Percentiles rank a stretch among this genome's conserved stretches.
phyloP scores from a whole-genome alignment of 2,113 vertebrate genomes.

The Theropithecus gelada region DNA sequence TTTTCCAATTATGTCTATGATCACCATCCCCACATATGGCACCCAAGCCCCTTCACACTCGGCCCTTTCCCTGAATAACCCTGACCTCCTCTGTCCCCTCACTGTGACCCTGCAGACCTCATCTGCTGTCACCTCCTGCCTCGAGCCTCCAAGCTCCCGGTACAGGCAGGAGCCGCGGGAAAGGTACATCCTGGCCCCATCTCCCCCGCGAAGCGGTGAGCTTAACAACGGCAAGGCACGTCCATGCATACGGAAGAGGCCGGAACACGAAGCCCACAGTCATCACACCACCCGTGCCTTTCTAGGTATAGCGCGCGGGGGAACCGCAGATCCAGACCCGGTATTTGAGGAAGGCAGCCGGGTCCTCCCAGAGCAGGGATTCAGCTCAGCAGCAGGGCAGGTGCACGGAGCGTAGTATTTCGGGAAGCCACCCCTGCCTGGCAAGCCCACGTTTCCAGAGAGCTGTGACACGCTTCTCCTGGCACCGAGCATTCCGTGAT shows the following conservation, averaged over 20 bases:
- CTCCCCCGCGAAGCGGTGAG: accelerated
- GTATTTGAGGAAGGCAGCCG: accelerated
- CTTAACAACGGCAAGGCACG: accelerated
- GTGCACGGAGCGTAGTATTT: accelerated
- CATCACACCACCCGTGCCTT: neutral
- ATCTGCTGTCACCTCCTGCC: too few relatives aligned
- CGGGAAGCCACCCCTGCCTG: too few relatives aligned
- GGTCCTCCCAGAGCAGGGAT: neutral
- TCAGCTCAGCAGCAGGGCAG: neutral
- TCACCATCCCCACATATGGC: neutral
- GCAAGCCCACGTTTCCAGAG: neutral
- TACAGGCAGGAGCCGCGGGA: neutral
- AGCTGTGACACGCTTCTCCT: neutral
- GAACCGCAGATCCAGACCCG: accelerated
- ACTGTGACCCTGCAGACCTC: accelerated
- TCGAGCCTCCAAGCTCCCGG: accelerated
- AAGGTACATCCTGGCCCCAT: accelerated
- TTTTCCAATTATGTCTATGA: neutral
- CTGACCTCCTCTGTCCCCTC: neutral
- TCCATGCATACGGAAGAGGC: neutral
- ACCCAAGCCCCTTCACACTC: neutral
- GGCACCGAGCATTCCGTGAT: accelerated
- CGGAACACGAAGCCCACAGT: neutral
- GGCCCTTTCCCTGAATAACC: neutral
- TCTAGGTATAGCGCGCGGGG: accelerated